Base-by-base conservation (phyloP, 2,888 invertebrate species). In the Phragmatobia fuliginosa region DNA sequence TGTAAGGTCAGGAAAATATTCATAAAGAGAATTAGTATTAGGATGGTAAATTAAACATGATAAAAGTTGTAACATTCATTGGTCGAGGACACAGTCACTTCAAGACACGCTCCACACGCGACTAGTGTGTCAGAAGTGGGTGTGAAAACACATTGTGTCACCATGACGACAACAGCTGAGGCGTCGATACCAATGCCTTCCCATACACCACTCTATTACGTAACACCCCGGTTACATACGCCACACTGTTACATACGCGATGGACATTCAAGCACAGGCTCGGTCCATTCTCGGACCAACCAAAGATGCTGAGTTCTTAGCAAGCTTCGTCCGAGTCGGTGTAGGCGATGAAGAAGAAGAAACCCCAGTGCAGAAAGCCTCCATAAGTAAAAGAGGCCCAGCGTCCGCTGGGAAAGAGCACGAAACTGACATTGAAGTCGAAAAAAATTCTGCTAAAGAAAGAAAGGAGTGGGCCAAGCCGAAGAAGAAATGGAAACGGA, bases 251-350 rank as follows among this genome's bases (percentile, higher is more conserved):
- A 61, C 64, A 65, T 72, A 66, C 60, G 52, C 64, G 36, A 91
- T 92, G 88, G 91, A 91, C 66, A 89, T 77, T 73, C 87, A 92
- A 84, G 93, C 93, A 33, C 95, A 95, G 79, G 94, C 95, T 56
- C 95, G 95, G 63, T 96, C 96, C 72, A 96, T 97, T 66, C 91
- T 97, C n/a, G 96, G 96, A 67, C 95, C 96, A 41, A 96, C 96
- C 62, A 96, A 97, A 84, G 96, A 97, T 79, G 96, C 97, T 21
- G 98, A 98, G 87, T 96, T 98, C 81, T 89, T 98, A 28, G 97
- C 97, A 92, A 97, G 97, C 87, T 98, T 97, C 87, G 97, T 97
- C 25, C 95, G 97, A 66, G 96, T 97, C 28, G 97, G 96, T 38
- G 91, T 96, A 11, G 96, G 96, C 3, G 95, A 96, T 36, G 95